phyloP scores from a whole-genome alignment of 1,140 invertebrate genomes.

The Aphis gossypii region DNA sequence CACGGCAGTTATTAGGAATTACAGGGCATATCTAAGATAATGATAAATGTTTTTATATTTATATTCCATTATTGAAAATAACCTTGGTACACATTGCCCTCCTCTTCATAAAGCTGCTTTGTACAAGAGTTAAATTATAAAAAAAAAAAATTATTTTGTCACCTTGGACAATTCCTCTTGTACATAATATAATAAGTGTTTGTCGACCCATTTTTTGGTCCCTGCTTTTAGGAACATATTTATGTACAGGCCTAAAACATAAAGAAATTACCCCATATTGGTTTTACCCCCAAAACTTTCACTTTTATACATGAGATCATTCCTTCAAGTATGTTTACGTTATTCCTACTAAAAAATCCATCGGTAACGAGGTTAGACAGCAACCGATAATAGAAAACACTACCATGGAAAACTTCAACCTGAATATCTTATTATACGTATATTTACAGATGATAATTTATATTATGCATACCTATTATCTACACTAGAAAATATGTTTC shows the following conservation, averaged over 20 bases:
- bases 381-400: conserved; percentile 20
- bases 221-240: conserved; percentile 36
- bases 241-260: background rate
- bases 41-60: conserved; percentile 15
- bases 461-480: background rate
- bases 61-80: background rate
- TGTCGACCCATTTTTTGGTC: conserved; percentile 28
- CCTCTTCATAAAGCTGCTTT: conserved; percentile 10
- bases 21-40: background rate
- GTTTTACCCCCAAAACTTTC: background rate
- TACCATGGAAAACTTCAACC: background rate
- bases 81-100: background rate
- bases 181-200: conserved; percentile 17
- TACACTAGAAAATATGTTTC: conserved; percentile 25
- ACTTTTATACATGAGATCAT: conserved; percentile 17
- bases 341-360: background rate
- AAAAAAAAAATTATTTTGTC: background rate
- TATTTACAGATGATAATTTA: background rate
- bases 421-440: background rate
- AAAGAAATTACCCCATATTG: conserved; percentile 22
- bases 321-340: background rate
- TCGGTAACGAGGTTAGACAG: background rate
- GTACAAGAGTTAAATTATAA: conserved; percentile 16
- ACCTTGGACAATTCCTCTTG: background rate
- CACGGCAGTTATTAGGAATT: conserved; percentile 1